phyloP scores from a whole-genome alignment of 2,888 invertebrate species.

The Luperina nickerlii region DNA sequence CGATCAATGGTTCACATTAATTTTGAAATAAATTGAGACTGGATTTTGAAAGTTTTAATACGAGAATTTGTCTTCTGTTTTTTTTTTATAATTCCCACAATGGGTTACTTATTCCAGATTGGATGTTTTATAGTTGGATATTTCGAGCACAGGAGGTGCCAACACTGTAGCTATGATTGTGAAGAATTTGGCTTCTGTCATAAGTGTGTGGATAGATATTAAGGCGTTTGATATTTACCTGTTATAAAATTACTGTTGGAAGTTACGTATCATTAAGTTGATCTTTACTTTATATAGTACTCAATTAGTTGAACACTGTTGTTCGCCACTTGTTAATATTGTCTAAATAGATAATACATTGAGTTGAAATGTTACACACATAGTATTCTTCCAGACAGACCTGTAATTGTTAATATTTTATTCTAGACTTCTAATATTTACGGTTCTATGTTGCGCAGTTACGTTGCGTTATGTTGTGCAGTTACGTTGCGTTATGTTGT shows the following conservation, averaged over 20 bases:
- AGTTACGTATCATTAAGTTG: slow-evolving; percentile 13
- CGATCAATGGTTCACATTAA: too few relatives aligned
- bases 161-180: background rate
- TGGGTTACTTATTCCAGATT: background rate
- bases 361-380: slow-evolving; percentile 1
- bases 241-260: slow-evolving; percentile 16
- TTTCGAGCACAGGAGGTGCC: background rate
- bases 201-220: slow-evolving; percentile 10
- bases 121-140: background rate
- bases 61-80: background rate
- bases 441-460: background rate
- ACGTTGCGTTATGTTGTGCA: background rate
- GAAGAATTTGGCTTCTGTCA: background rate
- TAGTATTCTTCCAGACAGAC: background rate
- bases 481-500: background rate
- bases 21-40: background rate
- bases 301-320: background rate
- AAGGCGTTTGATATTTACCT: slow-evolving; percentile 7
- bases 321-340: background rate
- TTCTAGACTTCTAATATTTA: background rate
- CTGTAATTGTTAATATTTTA: slow-evolving; percentile 8
- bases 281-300: background rate
- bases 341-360: background rate
- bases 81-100: background rate
- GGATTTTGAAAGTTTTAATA: background rate